Evolutionary conservation across 2,888 invertebrate genomes (phyloP).

Genomic region (Cryptocephalus moraei): DNA sequence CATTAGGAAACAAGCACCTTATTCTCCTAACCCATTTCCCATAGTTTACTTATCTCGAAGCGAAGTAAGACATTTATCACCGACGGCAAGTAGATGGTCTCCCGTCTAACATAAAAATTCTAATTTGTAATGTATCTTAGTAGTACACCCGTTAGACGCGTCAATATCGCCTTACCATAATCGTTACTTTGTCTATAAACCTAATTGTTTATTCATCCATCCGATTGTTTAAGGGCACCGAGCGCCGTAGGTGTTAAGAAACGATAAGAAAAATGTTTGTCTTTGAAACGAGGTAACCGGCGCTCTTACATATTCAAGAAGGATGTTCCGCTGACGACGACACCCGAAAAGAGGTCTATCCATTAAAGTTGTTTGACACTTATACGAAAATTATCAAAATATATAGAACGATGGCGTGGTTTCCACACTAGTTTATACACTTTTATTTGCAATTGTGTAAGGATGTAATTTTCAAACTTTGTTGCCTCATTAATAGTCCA

Average conservation of each 20-base stretch:
- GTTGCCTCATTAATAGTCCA: too few relatives aligned
- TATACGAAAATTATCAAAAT: too few relatives aligned
- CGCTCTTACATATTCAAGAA: too few relatives aligned
- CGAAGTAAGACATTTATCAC: conserved; percentile 9
- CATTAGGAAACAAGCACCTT: background rate
- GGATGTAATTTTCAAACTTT: too few relatives aligned
- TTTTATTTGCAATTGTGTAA: too few relatives aligned
- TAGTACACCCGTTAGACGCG: conserved; percentile 13
- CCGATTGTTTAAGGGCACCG: conserved; percentile 3
- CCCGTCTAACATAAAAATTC: conserved; percentile 7
- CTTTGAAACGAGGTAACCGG: too few relatives aligned
- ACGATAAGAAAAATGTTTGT: too few relatives aligned
- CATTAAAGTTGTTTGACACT: too few relatives aligned
- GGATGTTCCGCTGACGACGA: too few relatives aligned
- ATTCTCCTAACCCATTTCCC: background rate
- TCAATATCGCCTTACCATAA: conserved; percentile 11
- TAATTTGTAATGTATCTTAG: conserved; percentile 10
- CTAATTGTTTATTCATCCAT: conserved; percentile 8
- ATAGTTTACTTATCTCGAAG: conserved; percentile 1
- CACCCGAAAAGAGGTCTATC: too few relatives aligned
- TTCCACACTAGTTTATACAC: too few relatives aligned
- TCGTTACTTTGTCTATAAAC: conserved; percentile 12
- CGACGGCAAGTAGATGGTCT: conserved; percentile 9
- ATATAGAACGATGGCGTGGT: too few relatives aligned
- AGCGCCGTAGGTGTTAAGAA: background rate